A percentile compares a stretch with the other conserved stretches of the same genome.
Conservation (phyloP, 2,113 vertebrate genomes). For the Pavo muticus region DNA sequence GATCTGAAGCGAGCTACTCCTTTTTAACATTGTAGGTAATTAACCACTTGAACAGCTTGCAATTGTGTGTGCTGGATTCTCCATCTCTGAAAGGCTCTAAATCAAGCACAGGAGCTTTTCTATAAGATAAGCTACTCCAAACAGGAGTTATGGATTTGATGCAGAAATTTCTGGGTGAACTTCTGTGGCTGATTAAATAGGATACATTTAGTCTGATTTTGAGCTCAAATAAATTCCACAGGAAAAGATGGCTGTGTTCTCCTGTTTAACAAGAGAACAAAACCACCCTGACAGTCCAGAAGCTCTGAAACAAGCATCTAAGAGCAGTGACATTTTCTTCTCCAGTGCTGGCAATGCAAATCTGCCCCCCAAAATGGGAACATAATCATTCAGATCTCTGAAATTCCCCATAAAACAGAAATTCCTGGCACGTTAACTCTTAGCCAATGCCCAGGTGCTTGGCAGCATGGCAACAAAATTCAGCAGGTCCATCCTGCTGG, state of each 20-base stretch:
- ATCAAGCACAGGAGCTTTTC: neutral
- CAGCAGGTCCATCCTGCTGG: neutral
- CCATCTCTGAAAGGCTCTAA: neutral
- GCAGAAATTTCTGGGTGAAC: neutral
- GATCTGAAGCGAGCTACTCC: neutral
- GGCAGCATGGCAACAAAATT: neutral
- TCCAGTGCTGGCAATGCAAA: neutral
- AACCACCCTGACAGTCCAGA: neutral
- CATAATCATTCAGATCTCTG: neutral
- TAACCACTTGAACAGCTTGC: neutral
- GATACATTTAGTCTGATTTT: neutral
- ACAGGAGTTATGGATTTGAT: accelerated
- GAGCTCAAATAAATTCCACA: neutral
- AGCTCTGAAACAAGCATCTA: neutral
- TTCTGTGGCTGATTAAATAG: neutral
- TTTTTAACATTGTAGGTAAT: neutral
- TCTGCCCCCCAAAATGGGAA: accelerated
- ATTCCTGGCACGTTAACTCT: neutral
- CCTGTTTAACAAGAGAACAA: neutral
- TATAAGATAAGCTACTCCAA: neutral
- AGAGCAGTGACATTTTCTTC: neutral
- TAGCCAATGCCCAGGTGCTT: neutral
- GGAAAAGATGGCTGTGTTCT: neutral
- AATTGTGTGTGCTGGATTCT: neutral
- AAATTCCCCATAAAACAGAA: neutral